These are phyloP conservation scores for Rhogogaster chlorosoma DNA, from an alignment of 2,888 invertebrate species.

Conservation along the genomic window DNA sequence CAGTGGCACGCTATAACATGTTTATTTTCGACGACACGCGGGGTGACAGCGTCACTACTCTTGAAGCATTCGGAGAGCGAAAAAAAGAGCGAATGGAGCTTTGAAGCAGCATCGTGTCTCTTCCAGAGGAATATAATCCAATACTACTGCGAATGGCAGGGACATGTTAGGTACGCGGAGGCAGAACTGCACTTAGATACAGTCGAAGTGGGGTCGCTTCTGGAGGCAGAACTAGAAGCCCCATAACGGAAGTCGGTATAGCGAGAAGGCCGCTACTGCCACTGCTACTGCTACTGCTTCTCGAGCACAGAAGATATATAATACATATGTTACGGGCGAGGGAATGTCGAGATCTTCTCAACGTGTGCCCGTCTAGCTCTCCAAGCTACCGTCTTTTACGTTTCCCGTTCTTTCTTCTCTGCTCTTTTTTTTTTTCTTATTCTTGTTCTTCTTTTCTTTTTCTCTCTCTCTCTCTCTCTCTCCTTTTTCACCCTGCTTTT, in stretches of 20 bases:
- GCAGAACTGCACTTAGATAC: conserved; percentile 36
- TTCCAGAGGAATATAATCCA: conserved; percentile 24
- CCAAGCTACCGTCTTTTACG: not conserved
- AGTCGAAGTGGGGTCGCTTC: conserved; percentile 38
- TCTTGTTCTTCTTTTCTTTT: no score
- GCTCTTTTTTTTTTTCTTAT: no score
- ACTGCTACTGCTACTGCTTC: not conserved
- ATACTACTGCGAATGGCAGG: conserved; percentile 31
- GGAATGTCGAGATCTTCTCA: conserved; percentile 23
- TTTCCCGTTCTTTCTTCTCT: not conserved
- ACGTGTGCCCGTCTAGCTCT: not conserved
- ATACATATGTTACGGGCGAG: conserved; percentile 23
- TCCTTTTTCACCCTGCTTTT: not conserved
- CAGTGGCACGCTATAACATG: not conserved
- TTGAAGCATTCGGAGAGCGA: not conserved
- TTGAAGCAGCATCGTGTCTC: conserved; percentile 25
- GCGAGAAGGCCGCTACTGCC: conserved; percentile 10
- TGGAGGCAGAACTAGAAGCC: conserved; percentile 39
- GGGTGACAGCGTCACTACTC: conserved; percentile 17
- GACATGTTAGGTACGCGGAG: conserved; percentile 24
- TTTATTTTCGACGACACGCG: not conserved
- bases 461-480: not conserved
- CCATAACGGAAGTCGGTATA: conserved; percentile 39
- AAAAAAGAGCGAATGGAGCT: not conserved
- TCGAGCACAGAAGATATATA: conserved; percentile 27